Percentiles rank a stretch among this genome's conserved stretches.
phyloP scores from a whole-genome alignment of 2,888 invertebrate species.

The Euproctis similis region DNA sequence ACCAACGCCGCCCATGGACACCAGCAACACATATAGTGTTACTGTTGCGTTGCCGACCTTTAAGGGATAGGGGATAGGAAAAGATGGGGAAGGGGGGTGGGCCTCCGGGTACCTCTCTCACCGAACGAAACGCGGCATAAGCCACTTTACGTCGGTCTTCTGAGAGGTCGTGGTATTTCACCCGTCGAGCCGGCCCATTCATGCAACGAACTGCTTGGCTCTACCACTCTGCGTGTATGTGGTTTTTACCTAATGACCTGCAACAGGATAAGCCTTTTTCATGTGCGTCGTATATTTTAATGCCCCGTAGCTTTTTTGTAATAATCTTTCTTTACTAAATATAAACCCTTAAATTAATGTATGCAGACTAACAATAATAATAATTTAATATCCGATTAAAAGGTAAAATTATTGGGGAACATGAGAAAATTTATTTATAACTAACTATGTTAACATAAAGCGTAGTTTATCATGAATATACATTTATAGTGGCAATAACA shows the following conservation, averaged over 20 bases:
- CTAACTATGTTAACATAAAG: conserved; percentile 12
- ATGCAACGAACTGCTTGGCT: too few species aligned
- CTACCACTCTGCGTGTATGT: conserved; percentile 1
- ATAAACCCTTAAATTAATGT: conserved; percentile 1
- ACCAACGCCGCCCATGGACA: too few species aligned
- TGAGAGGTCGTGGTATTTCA: too few species aligned
- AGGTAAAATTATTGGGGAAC: conserved; percentile 10
- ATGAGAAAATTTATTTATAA: conserved; percentile 10
- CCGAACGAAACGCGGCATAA: too few species aligned
- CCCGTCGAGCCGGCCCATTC: too few species aligned
- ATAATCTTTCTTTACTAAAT: conserved; percentile 1
- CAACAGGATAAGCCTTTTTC: conserved; percentile 2
- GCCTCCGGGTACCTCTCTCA: too few species aligned
- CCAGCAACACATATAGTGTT: too few species aligned
- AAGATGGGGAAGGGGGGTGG: too few species aligned
- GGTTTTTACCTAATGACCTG: conserved; percentile 2
- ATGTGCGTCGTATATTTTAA: conserved; percentile 5
- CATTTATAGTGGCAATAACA: conserved; percentile 28
- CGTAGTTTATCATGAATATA: conserved; percentile 9
- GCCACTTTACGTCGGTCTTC: too few species aligned
- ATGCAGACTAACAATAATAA: background rate
- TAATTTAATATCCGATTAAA: conserved; percentile 9
- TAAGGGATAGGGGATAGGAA: too few species aligned
- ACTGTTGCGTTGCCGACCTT: too few species aligned
- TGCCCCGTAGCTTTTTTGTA: conserved; percentile 4